These are phyloP conservation scores for Altica lythri DNA, from an alignment of 2,888 invertebrate genomes.

Conservation along the genomic window DNA sequence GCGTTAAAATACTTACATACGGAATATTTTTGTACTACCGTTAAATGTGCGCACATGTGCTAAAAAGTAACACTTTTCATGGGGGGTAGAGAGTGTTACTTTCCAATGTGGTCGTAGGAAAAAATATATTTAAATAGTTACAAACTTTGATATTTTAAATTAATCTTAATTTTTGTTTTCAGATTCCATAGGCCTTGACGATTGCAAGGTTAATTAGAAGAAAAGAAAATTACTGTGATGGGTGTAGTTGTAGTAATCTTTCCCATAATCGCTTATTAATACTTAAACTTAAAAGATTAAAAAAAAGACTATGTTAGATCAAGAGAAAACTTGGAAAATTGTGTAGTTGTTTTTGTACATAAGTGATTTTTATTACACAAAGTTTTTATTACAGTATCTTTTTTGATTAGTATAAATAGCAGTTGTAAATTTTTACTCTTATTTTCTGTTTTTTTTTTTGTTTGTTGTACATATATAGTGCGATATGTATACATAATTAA, in stretches of 20 bases:
- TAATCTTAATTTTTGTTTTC: no score
- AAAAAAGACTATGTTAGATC: conserved; percentile 30
- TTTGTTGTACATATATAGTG: conserved; percentile 47
- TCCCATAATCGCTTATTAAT: conserved; percentile 53
- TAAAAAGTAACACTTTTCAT: no score
- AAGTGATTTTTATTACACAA: conserved; percentile 55
- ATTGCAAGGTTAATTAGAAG: conserved; percentile 64
- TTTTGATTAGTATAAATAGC: conserved; percentile 43
- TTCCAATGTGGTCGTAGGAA: no score
- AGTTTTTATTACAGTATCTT: conserved; percentile 42
- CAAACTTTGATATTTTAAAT: no score
- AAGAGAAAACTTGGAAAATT: conserved; percentile 29
- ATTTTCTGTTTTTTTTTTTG: conserved; percentile 25
- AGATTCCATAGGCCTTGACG: conserved; percentile 83
- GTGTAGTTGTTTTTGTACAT: conserved; percentile 55
- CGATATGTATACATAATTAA: conserved; percentile 38
- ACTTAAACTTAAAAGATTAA: conserved; percentile 29
- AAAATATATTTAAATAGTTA: no score
- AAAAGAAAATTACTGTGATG: conserved; percentile 59
- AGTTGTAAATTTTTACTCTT: conserved; percentile 45
- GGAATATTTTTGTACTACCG: no score
- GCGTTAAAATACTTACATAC: no score
- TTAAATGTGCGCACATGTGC: no score
- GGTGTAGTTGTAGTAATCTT: conserved; percentile 56
- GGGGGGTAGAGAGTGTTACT: no score